Conservation (phyloP, 2,888 invertebrate species). For the Lithodes maja region DNA sequence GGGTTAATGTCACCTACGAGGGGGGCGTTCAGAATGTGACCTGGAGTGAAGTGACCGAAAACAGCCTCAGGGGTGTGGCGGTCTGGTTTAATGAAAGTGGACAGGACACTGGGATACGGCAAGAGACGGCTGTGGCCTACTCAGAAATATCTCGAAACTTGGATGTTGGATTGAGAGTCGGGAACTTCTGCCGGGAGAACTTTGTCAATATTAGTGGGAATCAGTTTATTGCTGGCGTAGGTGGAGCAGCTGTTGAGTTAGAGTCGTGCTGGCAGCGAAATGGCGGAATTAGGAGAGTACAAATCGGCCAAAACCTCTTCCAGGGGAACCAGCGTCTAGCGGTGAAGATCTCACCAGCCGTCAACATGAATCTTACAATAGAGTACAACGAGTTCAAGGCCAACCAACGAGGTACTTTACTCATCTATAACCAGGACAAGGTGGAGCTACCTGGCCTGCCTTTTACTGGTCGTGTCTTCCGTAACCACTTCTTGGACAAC, state of each 20-base stretch:
- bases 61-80: conserved; percentile 90
- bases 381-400: conserved; percentile 92
- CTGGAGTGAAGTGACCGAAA: conserved; percentile 87
- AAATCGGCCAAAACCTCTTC: conserved; percentile 91
- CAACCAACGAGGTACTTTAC: conserved; percentile 87
- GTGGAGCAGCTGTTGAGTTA: conserved; percentile 86
- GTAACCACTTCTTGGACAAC: conserved; percentile 94
- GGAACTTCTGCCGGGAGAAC: conserved; percentile 89
- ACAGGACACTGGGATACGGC: conserved; percentile 87
- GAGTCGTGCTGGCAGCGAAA: conserved; percentile 85
- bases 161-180: conserved; percentile 91
- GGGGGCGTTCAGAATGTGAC: conserved; percentile 96
- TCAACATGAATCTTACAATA: conserved; percentile 85
- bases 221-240: conserved; percentile 84
- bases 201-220: conserved; percentile 95
- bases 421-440: conserved; percentile 86
- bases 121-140: conserved; percentile 90
- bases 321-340: conserved; percentile 83
- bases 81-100: conserved; percentile 93
- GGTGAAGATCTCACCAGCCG: conserved; percentile 86
- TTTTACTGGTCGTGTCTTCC: conserved; percentile 83
- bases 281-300: conserved; percentile 79
- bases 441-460: conserved; percentile 88
- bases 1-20: conserved; percentile 95
- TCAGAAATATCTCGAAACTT: conserved; percentile 90